Evolutionary conservation across 2,888 invertebrate species (phyloP).

Genomic region (Nemoura dubitans): DNA sequence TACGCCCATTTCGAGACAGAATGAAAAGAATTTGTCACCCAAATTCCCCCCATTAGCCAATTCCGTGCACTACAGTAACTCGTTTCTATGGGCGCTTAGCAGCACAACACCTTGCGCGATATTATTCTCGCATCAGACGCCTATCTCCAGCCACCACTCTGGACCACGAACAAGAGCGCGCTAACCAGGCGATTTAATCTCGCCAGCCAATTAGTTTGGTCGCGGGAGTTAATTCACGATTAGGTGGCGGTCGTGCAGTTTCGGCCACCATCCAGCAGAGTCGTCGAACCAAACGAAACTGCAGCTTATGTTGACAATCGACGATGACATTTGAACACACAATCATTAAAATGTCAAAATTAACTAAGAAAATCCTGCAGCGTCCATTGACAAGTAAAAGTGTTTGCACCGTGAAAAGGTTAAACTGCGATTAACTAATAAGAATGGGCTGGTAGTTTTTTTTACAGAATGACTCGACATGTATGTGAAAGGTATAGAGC

Average conservation of each 20-base stretch:
- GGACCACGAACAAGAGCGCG: not conserved
- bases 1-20: too few relatives aligned
- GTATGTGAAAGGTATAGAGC: not conserved
- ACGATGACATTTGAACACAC: not conserved
- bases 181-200: not conserved
- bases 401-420: not conserved
- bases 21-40: not conserved
- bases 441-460: not conserved
- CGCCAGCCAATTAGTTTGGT: not conserved
- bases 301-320: not conserved
- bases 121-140: not conserved
- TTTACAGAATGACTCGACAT: not conserved
- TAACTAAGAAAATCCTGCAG: not conserved
- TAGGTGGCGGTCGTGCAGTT: not conserved
- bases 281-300: not conserved
- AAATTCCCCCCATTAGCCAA: not conserved
- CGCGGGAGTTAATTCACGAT: conserved; percentile 1
- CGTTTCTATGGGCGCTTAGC: not conserved
- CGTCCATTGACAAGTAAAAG: conserved; percentile 5
- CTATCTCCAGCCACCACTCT: not conserved
- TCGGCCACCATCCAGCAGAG: not conserved
- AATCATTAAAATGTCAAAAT: not conserved
- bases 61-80: not conserved
- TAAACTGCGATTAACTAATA: conserved; percentile 5
- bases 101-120: not conserved